Evolutionary conservation across 2,113 vertebrate species (phyloP).

Genomic region (Pterocles burchelli): DNA sequence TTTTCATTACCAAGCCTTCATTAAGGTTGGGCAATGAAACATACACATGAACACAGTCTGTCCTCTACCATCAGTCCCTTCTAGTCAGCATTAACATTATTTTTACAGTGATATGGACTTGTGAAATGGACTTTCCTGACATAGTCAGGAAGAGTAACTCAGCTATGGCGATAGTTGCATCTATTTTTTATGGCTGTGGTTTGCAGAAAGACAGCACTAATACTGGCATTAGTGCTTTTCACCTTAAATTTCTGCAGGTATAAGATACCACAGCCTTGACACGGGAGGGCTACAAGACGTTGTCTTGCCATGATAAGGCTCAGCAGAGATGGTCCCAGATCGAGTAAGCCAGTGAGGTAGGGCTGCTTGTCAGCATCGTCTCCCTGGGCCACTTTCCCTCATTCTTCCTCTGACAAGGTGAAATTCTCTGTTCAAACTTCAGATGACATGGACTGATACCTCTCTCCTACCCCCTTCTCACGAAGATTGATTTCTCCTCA

Average conservation of each 20-base stretch:
- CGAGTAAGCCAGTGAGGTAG: neutral
- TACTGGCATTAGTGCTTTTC: neutral
- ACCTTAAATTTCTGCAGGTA: neutral
- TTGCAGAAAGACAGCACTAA: neutral
- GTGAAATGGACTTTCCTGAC: neutral
- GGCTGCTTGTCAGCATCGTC: neutral
- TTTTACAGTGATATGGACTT: neutral
- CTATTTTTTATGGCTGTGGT: neutral
- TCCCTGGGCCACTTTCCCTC: neutral
- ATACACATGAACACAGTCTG: neutral
- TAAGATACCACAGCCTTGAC: neutral
- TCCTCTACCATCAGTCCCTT: neutral
- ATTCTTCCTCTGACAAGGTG: neutral
- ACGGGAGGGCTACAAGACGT: fast-evolving
- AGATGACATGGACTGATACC: neutral
- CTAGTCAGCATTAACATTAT: neutral
- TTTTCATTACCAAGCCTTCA: neutral
- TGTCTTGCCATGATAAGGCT: neutral
- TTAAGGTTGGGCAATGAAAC: neutral
- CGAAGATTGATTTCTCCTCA: slow-evolving; percentile 52
- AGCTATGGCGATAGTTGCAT: neutral
- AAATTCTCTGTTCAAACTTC: neutral
- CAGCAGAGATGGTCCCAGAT: neutral
- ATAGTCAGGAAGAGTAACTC: neutral
- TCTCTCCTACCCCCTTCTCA: neutral